These are phyloP conservation scores for Scaptodrosophila lebanonensis DNA, from an alignment of 1,140 invertebrate genomes.

Conservation along the genomic window DNA sequence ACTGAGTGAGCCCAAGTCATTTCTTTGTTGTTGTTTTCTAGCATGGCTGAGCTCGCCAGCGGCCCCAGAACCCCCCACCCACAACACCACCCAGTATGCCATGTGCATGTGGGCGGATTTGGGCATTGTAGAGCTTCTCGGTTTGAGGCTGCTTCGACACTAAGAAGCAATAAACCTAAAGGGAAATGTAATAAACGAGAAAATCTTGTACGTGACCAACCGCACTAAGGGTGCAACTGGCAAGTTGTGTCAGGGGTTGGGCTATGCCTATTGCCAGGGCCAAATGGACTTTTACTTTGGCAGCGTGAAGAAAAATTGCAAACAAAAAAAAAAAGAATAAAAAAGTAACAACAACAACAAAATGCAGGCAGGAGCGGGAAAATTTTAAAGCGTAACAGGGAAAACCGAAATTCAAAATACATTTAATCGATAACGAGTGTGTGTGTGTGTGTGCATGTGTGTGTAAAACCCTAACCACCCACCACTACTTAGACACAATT, in stretches of 20 bases:
- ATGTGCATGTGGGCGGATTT: not conserved
- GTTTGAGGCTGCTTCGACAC: slow-evolving; percentile 53
- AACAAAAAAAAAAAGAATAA: slow-evolving; percentile 42
- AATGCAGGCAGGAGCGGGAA: no score
- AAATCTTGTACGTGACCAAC: slow-evolving; percentile 77
- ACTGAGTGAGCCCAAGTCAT: not conserved
- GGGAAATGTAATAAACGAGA: slow-evolving; percentile 77
- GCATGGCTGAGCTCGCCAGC: slow-evolving; percentile 33
- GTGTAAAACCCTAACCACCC: slow-evolving; percentile 21
- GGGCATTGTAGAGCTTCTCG: slow-evolving; percentile 52
- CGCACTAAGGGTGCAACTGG: slow-evolving; percentile 47
- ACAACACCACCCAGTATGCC: no score
- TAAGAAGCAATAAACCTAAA: slow-evolving; percentile 77
- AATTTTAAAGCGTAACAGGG: slow-evolving; percentile 70
- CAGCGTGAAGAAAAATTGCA: slow-evolving; percentile 29
- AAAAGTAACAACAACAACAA: slow-evolving; percentile 30
- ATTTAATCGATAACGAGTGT: slow-evolving; percentile 59
- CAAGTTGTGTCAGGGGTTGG: slow-evolving; percentile 1
- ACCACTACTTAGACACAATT: slow-evolving; percentile 74
- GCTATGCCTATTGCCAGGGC: slow-evolving; percentile 34
- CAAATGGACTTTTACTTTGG: slow-evolving; percentile 57
- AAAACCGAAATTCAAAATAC: slow-evolving; percentile 28
- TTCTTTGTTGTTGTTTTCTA: slow-evolving; percentile 13
- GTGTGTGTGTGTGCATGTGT: slow-evolving; percentile 27
- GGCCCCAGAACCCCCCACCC: no score